These are phyloP conservation scores for Acanthisitta chloris DNA, from an alignment of 2,113 vertebrate species.

Conservation along the genomic window DNA sequence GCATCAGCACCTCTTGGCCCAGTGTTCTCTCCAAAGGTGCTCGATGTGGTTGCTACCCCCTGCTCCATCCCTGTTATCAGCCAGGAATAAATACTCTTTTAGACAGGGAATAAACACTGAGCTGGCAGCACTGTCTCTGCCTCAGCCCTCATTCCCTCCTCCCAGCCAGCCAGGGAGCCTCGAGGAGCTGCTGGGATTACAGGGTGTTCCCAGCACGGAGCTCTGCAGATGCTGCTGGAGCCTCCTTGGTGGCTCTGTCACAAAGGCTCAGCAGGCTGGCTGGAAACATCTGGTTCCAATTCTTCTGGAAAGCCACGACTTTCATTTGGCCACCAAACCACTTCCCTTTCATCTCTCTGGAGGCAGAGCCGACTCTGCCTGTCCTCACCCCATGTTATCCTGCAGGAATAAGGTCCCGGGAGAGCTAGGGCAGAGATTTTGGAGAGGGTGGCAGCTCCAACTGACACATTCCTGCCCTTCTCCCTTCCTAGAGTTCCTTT, in stretches of 20 bases:
- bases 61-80: not conserved
- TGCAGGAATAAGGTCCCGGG: not conserved
- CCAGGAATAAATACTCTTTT: not conserved
- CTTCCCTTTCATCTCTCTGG: conserved; percentile 37
- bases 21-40: not conserved
- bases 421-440: not conserved
- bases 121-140: not conserved
- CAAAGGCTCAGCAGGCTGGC: conserved; percentile 9
- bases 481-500: not conserved
- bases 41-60: not conserved
- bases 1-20: not conserved
- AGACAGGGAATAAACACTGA: not conserved
- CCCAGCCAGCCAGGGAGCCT: not conserved
- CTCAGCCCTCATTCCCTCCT: not conserved
- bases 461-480: not conserved
- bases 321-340: conserved; percentile 46
- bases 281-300: conserved; percentile 60
- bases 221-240: not conserved
- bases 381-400: not conserved
- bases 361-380: conserved; percentile 31
- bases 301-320: conserved; percentile 13
- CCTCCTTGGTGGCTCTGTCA: not conserved
- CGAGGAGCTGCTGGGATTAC: not conserved
- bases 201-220: not conserved
- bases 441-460: not conserved